Percentiles rank a stretch among this genome's conserved stretches.
phyloP scores from a whole-genome alignment of 1,140 invertebrate genomes.

The Sesamia nonagrioides region DNA sequence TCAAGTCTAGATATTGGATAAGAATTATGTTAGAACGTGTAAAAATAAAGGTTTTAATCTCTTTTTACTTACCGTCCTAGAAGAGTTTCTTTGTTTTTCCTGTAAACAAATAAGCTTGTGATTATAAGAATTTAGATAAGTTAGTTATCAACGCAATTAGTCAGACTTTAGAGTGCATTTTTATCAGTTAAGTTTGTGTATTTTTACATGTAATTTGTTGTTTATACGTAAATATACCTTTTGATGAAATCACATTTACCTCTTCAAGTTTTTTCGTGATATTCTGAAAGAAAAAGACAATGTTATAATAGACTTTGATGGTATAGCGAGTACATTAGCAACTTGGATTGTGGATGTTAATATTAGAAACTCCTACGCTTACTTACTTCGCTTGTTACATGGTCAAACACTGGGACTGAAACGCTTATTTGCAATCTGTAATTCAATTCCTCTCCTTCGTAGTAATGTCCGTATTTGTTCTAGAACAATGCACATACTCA shows the following conservation, averaged over 20 bases:
- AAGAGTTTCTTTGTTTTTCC: slow-evolving; percentile 79
- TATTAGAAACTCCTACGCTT: not conserved
- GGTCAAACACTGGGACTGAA: slow-evolving; percentile 78
- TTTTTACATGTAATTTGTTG: not conserved
- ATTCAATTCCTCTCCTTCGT: slow-evolving; percentile 76
- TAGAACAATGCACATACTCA: slow-evolving; percentile 53
- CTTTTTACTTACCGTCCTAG: slow-evolving; percentile 71
- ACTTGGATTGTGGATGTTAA: too few species aligned
- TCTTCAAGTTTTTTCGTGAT: slow-evolving; percentile 75
- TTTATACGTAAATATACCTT: not conserved
- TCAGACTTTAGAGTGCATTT: not conserved
- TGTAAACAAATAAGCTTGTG: slow-evolving; percentile 59
- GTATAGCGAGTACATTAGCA: not conserved
- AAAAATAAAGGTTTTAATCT: too few species aligned
- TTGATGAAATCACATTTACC: slow-evolving; percentile 56
- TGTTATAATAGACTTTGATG: not conserved
- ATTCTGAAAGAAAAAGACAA: slow-evolving; percentile 69
- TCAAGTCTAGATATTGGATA: too few species aligned
- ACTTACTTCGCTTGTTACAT: slow-evolving; percentile 72
- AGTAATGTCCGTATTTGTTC: slow-evolving; percentile 76
- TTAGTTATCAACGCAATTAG: not conserved
- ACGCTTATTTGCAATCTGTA: slow-evolving; percentile 79
- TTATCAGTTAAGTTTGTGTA: not conserved
- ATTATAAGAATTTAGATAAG: not conserved
- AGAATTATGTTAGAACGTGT: too few species aligned